phyloP scores from a whole-genome alignment of 2,888 invertebrate genomes.

The Lasioglossum malachurum region DNA sequence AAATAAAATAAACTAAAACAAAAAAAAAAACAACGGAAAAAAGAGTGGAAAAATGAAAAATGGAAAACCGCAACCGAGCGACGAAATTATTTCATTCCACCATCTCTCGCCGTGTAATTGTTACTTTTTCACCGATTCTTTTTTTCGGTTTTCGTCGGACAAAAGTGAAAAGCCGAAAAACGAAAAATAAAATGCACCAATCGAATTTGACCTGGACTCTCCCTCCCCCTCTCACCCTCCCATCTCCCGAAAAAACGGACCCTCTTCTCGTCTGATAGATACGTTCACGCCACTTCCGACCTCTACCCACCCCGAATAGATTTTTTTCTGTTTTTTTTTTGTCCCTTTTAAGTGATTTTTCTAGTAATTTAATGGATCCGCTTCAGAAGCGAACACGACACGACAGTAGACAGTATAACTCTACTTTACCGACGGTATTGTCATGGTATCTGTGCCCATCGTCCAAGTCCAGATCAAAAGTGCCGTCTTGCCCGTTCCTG shows the following conservation, averaged over 20 bases:
- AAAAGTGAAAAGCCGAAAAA: neutral
- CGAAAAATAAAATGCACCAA: conserved; percentile 6
- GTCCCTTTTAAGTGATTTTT: conserved; percentile 5
- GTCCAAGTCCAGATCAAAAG: conserved; percentile 54
- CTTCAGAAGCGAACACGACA: conserved; percentile 19
- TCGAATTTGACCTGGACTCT: conserved; percentile 57
- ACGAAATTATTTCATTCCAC: conserved; percentile 17
- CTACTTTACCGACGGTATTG: conserved; percentile 52
- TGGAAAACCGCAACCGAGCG: neutral
- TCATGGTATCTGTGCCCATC: conserved; percentile 53
- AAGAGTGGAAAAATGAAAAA: neutral
- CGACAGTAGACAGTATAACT: conserved; percentile 22
- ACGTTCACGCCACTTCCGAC: conserved; percentile 8
- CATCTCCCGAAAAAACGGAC: neutral
- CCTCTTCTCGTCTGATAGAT: neutral
- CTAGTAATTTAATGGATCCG: conserved; percentile 52
- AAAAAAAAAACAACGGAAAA: neutral
- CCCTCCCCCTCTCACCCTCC: neutral
- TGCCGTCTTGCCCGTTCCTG: conserved; percentile 12
- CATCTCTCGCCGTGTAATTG: neutral
- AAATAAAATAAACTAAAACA: neutral
- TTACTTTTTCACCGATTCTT: neutral
- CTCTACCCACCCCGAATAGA: neutral
- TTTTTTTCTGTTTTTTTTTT: conserved; percentile 11
- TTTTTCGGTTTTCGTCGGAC: neutral